Evolutionary conservation across 2,888 invertebrate species (phyloP).

Genomic region (Lingula anatina): DNA sequence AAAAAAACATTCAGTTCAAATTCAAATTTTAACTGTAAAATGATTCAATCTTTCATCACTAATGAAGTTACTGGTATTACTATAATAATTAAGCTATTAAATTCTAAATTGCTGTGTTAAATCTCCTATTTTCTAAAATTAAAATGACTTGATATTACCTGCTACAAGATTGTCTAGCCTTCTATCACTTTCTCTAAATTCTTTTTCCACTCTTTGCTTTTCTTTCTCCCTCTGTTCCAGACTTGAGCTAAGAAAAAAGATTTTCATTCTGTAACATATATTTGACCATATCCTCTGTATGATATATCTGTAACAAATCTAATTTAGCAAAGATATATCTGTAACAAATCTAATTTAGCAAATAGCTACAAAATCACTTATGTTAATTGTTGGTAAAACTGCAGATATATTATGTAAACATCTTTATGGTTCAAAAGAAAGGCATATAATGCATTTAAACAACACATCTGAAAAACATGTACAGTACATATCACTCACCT

Average conservation of each 20-base stretch:
- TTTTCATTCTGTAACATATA: background rate
- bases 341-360: no score
- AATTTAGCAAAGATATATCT: background rate
- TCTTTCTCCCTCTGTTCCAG: constrained; percentile 68
- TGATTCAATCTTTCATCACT: no score
- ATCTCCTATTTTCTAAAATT: background rate
- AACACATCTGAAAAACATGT: background rate
- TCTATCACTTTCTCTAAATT: constrained; percentile 86
- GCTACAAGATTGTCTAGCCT: constrained; percentile 83
- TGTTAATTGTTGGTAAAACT: background rate
- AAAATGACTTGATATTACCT: constrained; percentile 26
- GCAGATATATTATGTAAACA: background rate
- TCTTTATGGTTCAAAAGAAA: no score
- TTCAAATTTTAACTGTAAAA: background rate
- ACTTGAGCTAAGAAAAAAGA: constrained; percentile 27
- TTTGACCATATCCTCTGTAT: background rate
- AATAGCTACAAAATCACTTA: no score
- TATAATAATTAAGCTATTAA: no score
- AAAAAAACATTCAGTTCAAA: constrained; percentile 3
- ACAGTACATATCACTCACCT: constrained; percentile 55
- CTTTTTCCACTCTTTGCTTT: constrained; percentile 87
- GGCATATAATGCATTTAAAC: background rate
- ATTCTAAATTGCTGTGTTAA: no score
- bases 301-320: background rate
- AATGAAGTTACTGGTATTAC: no score